Base-by-base conservation (phyloP, 2,113 vertebrate species). In the Hoplias malabaricus region DNA sequence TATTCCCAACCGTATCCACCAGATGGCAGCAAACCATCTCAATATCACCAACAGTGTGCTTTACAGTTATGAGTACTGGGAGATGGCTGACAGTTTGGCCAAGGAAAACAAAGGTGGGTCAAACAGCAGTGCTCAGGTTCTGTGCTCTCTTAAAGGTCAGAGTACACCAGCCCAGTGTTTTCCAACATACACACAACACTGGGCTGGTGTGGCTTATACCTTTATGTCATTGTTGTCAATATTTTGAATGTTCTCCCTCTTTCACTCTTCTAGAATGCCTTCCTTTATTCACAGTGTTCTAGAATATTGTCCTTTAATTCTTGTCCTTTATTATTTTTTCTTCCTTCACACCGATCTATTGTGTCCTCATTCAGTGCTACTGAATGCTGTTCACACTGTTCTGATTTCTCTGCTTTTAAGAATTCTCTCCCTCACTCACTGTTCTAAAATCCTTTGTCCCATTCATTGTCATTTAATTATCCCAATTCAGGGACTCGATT, bases 41-140 rank as follows among this genome's bases (percentile, higher is more conserved):
- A 98, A 96, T 92, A 98, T 99, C 84, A 99, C 97, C 88, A 99
- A 99, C 90, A 96, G 96, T 89, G 96, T 99, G 82, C 93, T 99
- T 61, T 98, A 98, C 88, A 98, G 98, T 87, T 99, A 98, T 1
- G 96, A 99, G 88, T 98, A 98, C 90, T 99, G 98, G 98, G 98
- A 99, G 91, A 94, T 98, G 90, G 96, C 98, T 3, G 98, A 99
- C 89, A 98, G 93, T 88, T 92, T 99, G 33, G 93, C 95, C 87
- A 98, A 96, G 92, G 98, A 99, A 46, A 99, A 98, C 83, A 94
- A 94, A 94, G 98, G 97, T 98, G 75, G 78, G 75, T 46, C 11
- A 61, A 48, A n/a, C 14, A 36, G 33, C 5, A 56, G n/a, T 12
- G 23, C n/a, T 54, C 33, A 12, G 11, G 4, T 31, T 59, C 53